Percentiles rank a stretch among this genome's conserved stretches.
Evolutionary conservation across 2,113 vertebrate species (phyloP).

Genomic region (Gracilinanus agilis): DNA sequence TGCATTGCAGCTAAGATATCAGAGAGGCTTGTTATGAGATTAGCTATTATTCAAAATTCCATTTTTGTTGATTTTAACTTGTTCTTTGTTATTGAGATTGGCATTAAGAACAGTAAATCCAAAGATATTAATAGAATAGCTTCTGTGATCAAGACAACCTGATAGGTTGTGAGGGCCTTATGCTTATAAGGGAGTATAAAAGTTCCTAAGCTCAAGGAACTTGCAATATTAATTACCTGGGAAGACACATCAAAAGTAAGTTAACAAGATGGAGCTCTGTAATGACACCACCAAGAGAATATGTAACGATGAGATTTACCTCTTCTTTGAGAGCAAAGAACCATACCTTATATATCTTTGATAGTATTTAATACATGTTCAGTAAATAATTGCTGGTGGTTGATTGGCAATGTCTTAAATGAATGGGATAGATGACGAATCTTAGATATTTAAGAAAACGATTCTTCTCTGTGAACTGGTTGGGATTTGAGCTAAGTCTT

Average conservation of each 20-base stretch:
- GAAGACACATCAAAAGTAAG: neutral
- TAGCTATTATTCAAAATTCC: neutral
- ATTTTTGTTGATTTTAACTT: neutral
- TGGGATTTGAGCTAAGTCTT: no score
- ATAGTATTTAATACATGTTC: neutral
- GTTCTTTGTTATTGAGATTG: neutral
- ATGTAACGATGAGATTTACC: neutral
- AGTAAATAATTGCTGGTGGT: neutral
- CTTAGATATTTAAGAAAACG: no score
- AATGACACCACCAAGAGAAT: neutral
- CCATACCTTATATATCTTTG: neutral
- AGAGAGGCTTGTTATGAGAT: neutral
- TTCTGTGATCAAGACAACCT: neutral
- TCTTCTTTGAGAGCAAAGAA: neutral
- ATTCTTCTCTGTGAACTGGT: no score
- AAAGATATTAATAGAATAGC: neutral
- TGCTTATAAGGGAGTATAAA: neutral
- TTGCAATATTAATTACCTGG: neutral
- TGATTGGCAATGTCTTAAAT: no score
- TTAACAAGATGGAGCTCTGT: neutral
- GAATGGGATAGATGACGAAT: no score
- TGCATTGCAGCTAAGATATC: neutral
- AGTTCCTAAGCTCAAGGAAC: neutral
- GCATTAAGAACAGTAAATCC: neutral
- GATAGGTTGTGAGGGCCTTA: neutral